A percentile compares a stretch with the other conserved stretches of the same genome.
Conservation (phyloP, 2,113 vertebrate genomes). For the Gnathonemus longibarbis region DNA sequence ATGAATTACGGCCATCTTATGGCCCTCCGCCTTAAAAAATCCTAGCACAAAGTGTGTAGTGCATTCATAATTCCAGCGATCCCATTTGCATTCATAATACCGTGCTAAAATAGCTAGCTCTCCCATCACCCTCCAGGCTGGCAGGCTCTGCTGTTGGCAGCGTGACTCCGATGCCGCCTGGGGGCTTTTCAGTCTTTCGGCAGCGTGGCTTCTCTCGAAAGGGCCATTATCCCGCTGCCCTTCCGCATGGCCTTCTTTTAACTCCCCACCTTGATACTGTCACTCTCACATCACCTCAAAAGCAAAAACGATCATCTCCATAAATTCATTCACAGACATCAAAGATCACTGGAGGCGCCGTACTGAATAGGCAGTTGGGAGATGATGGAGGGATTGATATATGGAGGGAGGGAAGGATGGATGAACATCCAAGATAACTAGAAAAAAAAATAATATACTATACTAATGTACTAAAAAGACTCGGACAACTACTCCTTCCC, state of each 20-base stretch:
- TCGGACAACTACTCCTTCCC: neutral
- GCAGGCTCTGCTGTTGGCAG: neutral
- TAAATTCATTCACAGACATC: neutral
- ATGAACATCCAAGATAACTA: neutral
- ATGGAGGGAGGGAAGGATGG: neutral
- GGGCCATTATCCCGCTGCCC: neutral
- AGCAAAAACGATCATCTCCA: neutral
- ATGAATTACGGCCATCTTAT: neutral
- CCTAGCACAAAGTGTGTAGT: neutral
- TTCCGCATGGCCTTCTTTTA: neutral
- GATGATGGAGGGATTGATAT: neutral
- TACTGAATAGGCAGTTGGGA: neutral
- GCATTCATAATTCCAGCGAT: neutral
- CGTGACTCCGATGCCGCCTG: neutral
- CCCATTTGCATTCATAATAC: neutral
- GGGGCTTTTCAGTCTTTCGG: neutral
- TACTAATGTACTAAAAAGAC: neutral
- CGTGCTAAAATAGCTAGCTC: neutral
- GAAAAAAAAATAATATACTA: neutral
- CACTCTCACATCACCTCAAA: neutral
- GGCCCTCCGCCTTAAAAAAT: neutral
- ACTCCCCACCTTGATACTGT: neutral
- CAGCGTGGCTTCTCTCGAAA: neutral
- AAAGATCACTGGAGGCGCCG: neutral
- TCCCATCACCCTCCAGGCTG: neutral